Percentiles rank a stretch among this genome's conserved stretches.
These are phyloP conservation scores for Mylabris sibirica DNA, from an alignment of 2,888 invertebrate genomes.

Conservation along the genomic window DNA sequence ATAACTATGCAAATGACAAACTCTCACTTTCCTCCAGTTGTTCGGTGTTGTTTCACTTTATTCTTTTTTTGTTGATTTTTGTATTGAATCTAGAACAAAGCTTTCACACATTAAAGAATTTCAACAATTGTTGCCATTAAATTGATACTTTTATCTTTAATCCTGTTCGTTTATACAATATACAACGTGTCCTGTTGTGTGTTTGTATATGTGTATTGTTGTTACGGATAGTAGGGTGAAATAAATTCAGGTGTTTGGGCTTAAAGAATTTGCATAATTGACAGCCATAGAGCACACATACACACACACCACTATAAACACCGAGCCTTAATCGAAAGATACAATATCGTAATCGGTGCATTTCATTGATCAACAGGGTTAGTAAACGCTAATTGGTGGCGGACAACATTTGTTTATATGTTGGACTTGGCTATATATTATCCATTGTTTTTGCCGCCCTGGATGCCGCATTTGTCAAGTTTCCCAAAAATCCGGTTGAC, in stretches of 20 bases:
- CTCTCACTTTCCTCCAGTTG: constrained; percentile 31
- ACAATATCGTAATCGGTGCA: constrained; percentile 9
- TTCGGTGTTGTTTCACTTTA: background rate
- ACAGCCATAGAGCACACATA: constrained; percentile 8
- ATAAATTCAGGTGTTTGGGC: background rate
- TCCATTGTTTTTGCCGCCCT: constrained; percentile 35
- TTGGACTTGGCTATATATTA: background rate
- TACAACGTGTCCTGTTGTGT: background rate
- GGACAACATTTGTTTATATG: constrained; percentile 10
- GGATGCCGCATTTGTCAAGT: constrained; percentile 46
- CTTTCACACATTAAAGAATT: constrained; percentile 10
- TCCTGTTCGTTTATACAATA: constrained; percentile 1
- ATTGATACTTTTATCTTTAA: constrained; percentile 7
- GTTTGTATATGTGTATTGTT: constrained; percentile 1
- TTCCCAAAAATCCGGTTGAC: constrained; percentile 49
- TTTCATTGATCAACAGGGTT: constrained; percentile 1
- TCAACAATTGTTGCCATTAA: constrained; percentile 10
- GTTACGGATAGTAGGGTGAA: background rate
- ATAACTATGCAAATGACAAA: constrained; percentile 33
- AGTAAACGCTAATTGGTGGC: constrained; percentile 12
- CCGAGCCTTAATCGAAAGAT: background rate
- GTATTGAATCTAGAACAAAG: constrained; percentile 8
- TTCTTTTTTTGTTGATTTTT: background rate
- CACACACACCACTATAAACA: background rate
- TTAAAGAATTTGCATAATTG: constrained; percentile 8